Conservation (phyloP, 2,888 invertebrate species). For the Sinodicranocentrus sp. region DNA sequence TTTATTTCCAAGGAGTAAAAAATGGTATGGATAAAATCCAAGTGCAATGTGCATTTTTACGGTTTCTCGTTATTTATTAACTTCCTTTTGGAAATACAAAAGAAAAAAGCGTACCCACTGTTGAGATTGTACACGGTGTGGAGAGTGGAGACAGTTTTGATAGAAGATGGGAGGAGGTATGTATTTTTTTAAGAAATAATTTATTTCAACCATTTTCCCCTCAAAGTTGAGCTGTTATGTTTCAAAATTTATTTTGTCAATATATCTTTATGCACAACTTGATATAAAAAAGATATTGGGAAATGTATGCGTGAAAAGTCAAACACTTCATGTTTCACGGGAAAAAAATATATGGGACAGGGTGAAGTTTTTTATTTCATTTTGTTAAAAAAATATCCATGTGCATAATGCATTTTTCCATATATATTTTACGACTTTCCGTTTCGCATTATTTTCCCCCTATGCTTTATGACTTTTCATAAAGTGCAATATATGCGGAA, state of each 20-base stretch:
- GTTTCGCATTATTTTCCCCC: constrained; percentile 17
- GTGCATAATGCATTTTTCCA: not conserved
- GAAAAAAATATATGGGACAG: not conserved
- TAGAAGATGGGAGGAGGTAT: not conserved
- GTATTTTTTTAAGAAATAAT: not conserved
- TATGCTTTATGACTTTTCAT: not conserved
- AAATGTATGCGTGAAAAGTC: too few relatives aligned
- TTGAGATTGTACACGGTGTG: not conserved
- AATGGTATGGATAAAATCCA: not conserved
- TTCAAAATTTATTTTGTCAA: not conserved
- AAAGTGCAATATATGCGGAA: not conserved
- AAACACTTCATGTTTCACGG: too few relatives aligned
- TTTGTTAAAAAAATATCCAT: not conserved
- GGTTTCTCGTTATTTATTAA: constrained; percentile 22
- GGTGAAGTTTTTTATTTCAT: not conserved
- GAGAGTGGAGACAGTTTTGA: too few relatives aligned
- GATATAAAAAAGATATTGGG: too few relatives aligned
- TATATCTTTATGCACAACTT: not conserved
- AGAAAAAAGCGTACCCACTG: not conserved
- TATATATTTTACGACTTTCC: constrained; percentile 32
- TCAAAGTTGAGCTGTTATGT: not conserved
- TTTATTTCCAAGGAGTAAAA: too few relatives aligned
- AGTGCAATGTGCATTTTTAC: not conserved
- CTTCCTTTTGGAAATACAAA: not conserved
- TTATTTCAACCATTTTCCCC: not conserved